Percentiles rank a stretch among this genome's conserved stretches.
Conservation (phyloP, 2,113 vertebrate genomes). For the Clarias macrocephalus region DNA sequence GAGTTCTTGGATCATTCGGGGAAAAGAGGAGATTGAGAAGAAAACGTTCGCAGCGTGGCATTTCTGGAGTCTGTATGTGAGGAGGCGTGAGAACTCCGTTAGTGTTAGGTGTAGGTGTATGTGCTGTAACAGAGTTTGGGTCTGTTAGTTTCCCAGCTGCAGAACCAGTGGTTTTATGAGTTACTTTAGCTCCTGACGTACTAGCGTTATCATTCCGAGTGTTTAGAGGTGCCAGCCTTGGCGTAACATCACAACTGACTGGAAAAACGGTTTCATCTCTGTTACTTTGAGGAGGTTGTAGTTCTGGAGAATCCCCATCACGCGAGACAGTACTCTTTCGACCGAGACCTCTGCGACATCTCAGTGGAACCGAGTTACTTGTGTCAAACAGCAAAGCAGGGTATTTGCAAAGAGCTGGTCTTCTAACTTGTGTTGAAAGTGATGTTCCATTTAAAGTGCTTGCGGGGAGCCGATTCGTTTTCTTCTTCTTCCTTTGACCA, state of each 20-base stretch:
- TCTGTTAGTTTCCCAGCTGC: constrained; percentile 6
- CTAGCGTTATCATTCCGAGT: constrained; percentile 3
- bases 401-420: constrained; percentile 70
- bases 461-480: constrained; percentile 25
- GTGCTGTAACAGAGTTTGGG: constrained; percentile 35
- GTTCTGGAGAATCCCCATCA: neutral
- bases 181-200: neutral
- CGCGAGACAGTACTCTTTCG: neutral
- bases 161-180: neutral
- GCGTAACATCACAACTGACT: neutral
- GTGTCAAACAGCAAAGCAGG: constrained; percentile 73
- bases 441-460: constrained; percentile 56
- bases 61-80: constrained; percentile 66
- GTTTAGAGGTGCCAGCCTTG: constrained; percentile 31
- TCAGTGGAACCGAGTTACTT: constrained; percentile 43
- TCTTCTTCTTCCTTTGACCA: constrained; percentile 51
- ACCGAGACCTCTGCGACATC: constrained; percentile 30
- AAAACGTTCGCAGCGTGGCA: constrained; percentile 41
- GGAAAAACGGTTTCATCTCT: constrained; percentile 18
- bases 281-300: neutral
- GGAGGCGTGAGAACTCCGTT: constrained; percentile 48
- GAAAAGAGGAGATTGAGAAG: constrained; percentile 46
- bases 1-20: neutral
- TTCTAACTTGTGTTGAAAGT: constrained; percentile 58
- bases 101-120: constrained; percentile 32